Evolutionary conservation across 2,113 vertebrate species (phyloP).

Genomic region (Tragelaphus buxtoni): DNA sequence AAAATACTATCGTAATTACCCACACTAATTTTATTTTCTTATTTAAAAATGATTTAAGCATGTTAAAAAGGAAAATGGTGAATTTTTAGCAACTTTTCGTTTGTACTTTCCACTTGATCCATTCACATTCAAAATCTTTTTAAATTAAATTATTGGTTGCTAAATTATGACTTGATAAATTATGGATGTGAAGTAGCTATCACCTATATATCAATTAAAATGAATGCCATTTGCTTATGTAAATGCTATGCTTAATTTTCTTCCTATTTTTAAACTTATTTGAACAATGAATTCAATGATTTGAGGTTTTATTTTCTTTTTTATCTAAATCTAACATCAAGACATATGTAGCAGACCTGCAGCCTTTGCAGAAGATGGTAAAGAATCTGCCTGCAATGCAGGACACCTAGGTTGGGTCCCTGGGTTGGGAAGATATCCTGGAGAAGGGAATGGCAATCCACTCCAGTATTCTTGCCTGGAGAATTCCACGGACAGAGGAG

Average conservation of each 20-base stretch:
- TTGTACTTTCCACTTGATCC: not conserved
- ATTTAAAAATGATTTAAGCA: not conserved
- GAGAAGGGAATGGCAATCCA: not conserved
- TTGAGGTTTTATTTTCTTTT: not conserved
- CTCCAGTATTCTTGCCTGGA: not conserved
- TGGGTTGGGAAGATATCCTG: not conserved
- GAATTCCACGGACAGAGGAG: not conserved
- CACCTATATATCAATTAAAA: not conserved
- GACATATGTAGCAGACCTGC: not conserved
- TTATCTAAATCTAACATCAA: constrained; percentile 30
- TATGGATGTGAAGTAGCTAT: constrained; percentile 20
- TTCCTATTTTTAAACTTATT: not conserved
- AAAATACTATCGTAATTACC: not conserved
- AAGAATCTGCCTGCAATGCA: not conserved
- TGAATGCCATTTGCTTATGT: not conserved
- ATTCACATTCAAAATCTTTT: not conserved
- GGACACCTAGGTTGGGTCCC: not conserved
- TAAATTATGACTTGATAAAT: constrained; percentile 16
- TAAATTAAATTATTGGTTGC: not conserved
- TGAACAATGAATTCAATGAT: not conserved
- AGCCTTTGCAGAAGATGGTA: not conserved
- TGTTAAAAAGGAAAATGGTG: not conserved
- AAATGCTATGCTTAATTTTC: not conserved
- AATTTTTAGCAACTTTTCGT: not conserved
- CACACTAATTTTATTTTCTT: not conserved